These are phyloP conservation scores for Eremobia ochroleuca DNA, from an alignment of 2,888 invertebrate genomes.

Conservation along the genomic window DNA sequence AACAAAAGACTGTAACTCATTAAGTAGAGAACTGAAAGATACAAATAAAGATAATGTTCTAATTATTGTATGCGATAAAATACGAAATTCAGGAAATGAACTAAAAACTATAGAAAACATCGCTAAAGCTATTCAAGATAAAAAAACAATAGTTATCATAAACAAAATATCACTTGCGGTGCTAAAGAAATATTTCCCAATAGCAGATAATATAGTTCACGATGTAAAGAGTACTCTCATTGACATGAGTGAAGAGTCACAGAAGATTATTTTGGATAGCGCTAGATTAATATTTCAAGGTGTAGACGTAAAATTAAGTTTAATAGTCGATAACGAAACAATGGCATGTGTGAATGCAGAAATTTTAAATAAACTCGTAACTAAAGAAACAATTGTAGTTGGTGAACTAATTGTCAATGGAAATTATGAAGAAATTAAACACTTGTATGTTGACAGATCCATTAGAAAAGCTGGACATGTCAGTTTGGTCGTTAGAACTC, in stretches of 20 bases:
- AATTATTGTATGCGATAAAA: conserved; percentile 3
- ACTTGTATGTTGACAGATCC: conserved; percentile 52
- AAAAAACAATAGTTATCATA: not conserved
- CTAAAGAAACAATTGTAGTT: conserved; percentile 31
- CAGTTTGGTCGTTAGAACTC: not conserved
- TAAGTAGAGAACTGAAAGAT: not conserved
- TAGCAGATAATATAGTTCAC: not conserved
- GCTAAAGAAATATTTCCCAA: conserved; percentile 26
- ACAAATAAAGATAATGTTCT: not conserved
- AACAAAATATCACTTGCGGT: not conserved
- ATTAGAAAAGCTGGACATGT: not conserved
- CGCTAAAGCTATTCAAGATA: not conserved
- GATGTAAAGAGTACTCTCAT: conserved; percentile 15
- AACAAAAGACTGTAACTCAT: not conserved
- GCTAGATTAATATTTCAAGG: conserved; percentile 48
- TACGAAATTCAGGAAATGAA: not conserved
- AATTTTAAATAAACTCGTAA: conserved; percentile 36
- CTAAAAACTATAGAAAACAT: no score
- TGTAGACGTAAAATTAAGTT: conserved; percentile 22
- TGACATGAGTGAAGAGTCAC: conserved; percentile 32
- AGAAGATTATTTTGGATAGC: conserved; percentile 12
- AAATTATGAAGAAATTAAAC: conserved; percentile 46
- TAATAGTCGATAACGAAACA: conserved; percentile 27
- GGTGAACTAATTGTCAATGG: conserved; percentile 17
- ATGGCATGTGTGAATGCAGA: conserved; percentile 32